These are phyloP conservation scores for Lithobius niger DNA, from an alignment of 1,140 invertebrate genomes.

Conservation along the genomic window DNA sequence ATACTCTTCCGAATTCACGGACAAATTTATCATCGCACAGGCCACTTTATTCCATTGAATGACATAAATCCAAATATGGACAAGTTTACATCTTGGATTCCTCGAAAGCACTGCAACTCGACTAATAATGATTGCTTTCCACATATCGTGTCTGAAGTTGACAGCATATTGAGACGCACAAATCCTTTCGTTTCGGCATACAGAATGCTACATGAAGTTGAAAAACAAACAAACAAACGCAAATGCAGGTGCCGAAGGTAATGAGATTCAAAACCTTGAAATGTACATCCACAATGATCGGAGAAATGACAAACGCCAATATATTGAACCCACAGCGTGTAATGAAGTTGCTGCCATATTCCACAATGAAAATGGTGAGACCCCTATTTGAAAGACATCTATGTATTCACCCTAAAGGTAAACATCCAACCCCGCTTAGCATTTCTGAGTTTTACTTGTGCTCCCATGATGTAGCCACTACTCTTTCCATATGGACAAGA, in stretches of 20 bases:
- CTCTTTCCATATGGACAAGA: conserved; percentile 35
- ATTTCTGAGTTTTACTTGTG: no score
- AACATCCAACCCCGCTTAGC: no score
- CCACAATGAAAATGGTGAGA: not conserved
- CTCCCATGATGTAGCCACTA: no score
- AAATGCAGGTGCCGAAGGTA: not conserved
- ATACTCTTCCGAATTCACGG: not conserved
- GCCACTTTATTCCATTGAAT: not conserved
- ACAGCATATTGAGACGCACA: not conserved
- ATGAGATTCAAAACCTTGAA: not conserved
- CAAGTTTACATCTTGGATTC: not conserved
- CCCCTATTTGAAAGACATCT: no score
- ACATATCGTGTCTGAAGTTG: not conserved
- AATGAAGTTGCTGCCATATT: conserved; percentile 5
- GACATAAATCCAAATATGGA: not conserved
- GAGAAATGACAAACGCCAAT: no score
- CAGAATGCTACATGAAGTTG: not conserved
- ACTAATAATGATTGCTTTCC: not conserved
- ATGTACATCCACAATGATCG: not conserved
- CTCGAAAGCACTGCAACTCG: not conserved
- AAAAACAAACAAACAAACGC: not conserved
- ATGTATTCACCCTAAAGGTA: no score
- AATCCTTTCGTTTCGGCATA: conserved; percentile 4
- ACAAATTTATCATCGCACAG: not conserved
- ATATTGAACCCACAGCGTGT: not conserved